These are phyloP conservation scores for Ceraclea dissimilis DNA, from an alignment of 2,888 invertebrate genomes.

Conservation along the genomic window DNA sequence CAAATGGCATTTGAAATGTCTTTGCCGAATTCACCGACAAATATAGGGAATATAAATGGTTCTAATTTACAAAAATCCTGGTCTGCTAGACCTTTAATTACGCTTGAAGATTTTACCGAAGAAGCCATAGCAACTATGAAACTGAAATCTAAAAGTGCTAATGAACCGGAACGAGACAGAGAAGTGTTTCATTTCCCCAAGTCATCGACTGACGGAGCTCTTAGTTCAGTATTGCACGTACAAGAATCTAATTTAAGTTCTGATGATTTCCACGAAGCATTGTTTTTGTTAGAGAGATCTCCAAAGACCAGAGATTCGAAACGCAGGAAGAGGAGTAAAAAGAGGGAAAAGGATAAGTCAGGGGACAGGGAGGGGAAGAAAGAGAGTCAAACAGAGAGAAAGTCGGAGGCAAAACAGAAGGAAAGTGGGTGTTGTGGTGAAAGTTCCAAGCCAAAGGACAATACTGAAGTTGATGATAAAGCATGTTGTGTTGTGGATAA, in stretches of 20 bases:
- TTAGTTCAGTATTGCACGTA: slow-evolving; percentile 50
- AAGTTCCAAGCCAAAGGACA: slow-evolving; percentile 16
- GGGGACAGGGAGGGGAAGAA: slow-evolving; percentile 35
- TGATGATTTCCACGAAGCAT: slow-evolving; percentile 51
- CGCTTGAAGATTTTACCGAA: slow-evolving; percentile 19
- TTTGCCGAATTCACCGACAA: slow-evolving; percentile 21
- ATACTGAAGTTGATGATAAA: slow-evolving; percentile 4
- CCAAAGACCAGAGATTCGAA: slow-evolving; percentile 45
- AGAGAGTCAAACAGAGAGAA: slow-evolving; percentile 12
- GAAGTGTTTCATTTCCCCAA: slow-evolving; percentile 49
- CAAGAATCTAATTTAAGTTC: slow-evolving; percentile 50
- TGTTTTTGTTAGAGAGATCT: slow-evolving; percentile 47
- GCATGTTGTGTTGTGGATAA: slow-evolving; percentile 20
- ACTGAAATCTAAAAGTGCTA: slow-evolving; percentile 39
- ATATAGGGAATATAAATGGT: background rate
- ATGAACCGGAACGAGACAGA: slow-evolving; percentile 44
- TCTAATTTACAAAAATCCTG: slow-evolving; percentile 21
- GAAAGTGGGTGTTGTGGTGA: slow-evolving; percentile 8
- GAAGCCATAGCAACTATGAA: slow-evolving; percentile 14
- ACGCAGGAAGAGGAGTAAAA: slow-evolving; percentile 41
- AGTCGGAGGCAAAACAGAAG: slow-evolving; percentile 12
- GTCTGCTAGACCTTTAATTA: slow-evolving; percentile 21
- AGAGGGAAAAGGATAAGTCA: slow-evolving; percentile 33
- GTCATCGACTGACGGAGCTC: slow-evolving; percentile 49
- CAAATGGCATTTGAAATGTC: slow-evolving; percentile 24